Evolutionary conservation across 2,797 vertebrate genomes (phyloP), one percentile per base, ranked within the genome.

Genomic region (Ataeniobius toweri): DNA sequence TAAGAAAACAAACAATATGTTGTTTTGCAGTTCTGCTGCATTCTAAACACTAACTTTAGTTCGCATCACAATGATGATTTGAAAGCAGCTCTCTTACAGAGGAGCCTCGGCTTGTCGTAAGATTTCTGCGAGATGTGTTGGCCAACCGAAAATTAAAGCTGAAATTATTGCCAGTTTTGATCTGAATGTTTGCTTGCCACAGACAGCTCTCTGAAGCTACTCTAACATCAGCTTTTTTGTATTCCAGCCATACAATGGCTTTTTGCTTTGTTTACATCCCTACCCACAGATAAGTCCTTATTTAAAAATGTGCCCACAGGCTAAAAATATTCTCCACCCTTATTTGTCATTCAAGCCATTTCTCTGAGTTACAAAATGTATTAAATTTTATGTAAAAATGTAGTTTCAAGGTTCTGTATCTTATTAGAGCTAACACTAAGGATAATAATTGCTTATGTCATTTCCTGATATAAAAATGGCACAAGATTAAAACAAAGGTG

Each of bases 221-320:
- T 79, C 56, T 36, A 76, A 77, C 50, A 69, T 75, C 58, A 75
- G 46, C 77, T 76, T 76, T 82, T 46, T 86, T 80, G 6, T 70
- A 10, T 78, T 73, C 46, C 46, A 82, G 26, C 70, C 20, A 20
- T 55, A 55, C 24, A 74, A 73, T 76, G 85, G 82, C 74, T 75
- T 76, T 80, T 85, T 63, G 78, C 73, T 87, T 91, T 91, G 83
- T 91, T 87, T 92, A 85, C 82, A 87, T 80, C 80, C 86, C 86
- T 80, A 79, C 81, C 18, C 24, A 79, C 78, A 67, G 63, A 76
- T 75, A 87, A 87, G 73, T 85, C 31, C 24, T 73, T 80, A 80
- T 69, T 73, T 75, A 2, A 75, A 85, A 80, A 80, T 85, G 82
- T 76, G 48, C 81, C 89, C 14, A 12, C 69, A 73, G 86, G 81